A percentile compares a stretch with the other conserved stretches of the same genome.
These are phyloP conservation scores for Plebejus anna DNA, from an alignment of 2,888 invertebrate genomes.

Conservation along the genomic window DNA sequence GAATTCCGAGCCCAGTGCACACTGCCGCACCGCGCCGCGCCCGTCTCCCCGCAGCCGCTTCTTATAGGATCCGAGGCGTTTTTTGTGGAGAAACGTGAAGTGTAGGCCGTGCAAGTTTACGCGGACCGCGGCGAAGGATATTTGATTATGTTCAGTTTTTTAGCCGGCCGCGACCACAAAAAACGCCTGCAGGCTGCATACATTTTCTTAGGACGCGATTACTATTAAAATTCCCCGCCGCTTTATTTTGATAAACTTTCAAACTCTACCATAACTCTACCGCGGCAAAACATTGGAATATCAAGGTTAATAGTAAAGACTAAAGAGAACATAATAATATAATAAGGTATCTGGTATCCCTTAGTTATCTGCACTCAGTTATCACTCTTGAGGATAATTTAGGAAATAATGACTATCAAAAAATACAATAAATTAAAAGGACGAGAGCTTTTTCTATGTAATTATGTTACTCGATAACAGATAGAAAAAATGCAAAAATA, in stretches of 20 bases:
- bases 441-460: too few species aligned
- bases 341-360: too few species aligned
- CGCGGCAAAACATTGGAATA: not conserved
- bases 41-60: slow-evolving; percentile 49
- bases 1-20: slow-evolving; percentile 70
- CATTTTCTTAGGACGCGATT: slow-evolving; percentile 27
- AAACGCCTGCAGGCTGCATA: slow-evolving; percentile 22
- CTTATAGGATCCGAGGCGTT: slow-evolving; percentile 52
- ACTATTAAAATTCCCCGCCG: slow-evolving; percentile 5
- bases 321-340: too few species aligned
- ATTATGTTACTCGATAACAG: too few species aligned
- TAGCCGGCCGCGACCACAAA: slow-evolving; percentile 56
- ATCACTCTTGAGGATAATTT: too few species aligned
- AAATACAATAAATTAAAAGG: too few species aligned
- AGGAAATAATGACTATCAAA: too few species aligned
- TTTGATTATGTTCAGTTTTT: slow-evolving; percentile 65
- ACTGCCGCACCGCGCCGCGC: slow-evolving; percentile 50
- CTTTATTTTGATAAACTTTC: slow-evolving; percentile 3
- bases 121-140: slow-evolving; percentile 70
- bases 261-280: not conserved
- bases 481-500: not conserved
- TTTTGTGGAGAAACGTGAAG: slow-evolving; percentile 47
- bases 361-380: too few species aligned
- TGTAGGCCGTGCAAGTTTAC: slow-evolving; percentile 57
- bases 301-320: not conserved